Conservation (phyloP, 2,113 vertebrate species). For the Meleagris gallopavo region DNA sequence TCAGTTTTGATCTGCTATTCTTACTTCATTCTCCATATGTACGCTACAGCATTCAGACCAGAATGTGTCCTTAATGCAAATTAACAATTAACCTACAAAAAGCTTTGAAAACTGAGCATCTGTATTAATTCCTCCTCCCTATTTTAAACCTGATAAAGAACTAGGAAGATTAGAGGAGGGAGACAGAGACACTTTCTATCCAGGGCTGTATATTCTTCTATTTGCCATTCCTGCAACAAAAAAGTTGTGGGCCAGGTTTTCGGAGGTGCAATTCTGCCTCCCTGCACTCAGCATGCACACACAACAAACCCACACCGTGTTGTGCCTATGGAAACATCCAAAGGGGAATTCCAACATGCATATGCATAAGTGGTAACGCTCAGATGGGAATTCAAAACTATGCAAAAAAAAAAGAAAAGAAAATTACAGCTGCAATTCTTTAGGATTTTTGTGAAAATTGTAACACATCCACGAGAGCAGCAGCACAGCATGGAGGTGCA, state of each 20-base stretch:
- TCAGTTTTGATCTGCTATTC: constrained; percentile 13
- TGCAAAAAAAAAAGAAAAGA: background rate
- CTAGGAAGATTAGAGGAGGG: background rate
- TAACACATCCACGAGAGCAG: background rate
- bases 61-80: background rate
- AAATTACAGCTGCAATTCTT: background rate
- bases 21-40: constrained; percentile 1
- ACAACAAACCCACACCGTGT: background rate
- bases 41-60: constrained; percentile 22
- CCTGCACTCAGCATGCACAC: background rate
- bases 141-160: background rate
- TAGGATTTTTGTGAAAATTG: background rate
- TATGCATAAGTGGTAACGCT: constrained; percentile 18
- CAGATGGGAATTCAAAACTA: constrained; percentile 14
- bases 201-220: background rate
- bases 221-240: background rate
- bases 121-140: background rate
- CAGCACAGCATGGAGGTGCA: background rate
- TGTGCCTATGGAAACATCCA: background rate
- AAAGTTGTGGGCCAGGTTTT: background rate
- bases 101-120: constrained; percentile 47
- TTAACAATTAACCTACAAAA: constrained; percentile 50
- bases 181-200: background rate
- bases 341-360: constrained; percentile 50
- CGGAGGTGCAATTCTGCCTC: background rate